Conservation (phyloP, 2,888 invertebrate genomes). For the Athetis lepigone region DNA sequence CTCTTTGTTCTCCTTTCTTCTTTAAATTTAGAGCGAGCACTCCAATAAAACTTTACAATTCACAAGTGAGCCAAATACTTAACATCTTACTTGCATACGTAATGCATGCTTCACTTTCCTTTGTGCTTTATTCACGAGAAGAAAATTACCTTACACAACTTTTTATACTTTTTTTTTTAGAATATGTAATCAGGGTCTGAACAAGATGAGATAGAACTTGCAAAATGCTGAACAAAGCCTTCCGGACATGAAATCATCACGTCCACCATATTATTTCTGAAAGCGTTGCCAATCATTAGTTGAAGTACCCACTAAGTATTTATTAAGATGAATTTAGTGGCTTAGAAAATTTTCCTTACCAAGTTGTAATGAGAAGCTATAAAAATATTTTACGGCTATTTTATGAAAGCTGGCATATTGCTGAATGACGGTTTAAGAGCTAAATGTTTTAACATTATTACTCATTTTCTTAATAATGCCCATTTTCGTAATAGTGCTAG, state of each 20-base stretch:
- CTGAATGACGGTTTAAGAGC: conserved; percentile 13
- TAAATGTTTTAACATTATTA: conserved; percentile 24
- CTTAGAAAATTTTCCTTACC: neutral
- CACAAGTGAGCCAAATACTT: conserved; percentile 40
- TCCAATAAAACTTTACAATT: conserved; percentile 53
- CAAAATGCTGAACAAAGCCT: neutral
- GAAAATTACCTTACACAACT: conserved; percentile 13
- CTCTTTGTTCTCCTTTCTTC: conserved; percentile 40
- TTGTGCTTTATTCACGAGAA: conserved; percentile 18
- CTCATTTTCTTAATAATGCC: conserved; percentile 30
- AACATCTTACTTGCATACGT: conserved; percentile 24
- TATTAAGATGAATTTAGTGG: conserved; percentile 1
- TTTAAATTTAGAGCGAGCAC: conserved; percentile 48
- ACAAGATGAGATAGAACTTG: neutral
- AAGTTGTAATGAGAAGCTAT: conserved; percentile 31
- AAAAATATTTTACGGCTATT: conserved; percentile 24
- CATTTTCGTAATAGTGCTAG: conserved; percentile 13
- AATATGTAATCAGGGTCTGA: neutral
- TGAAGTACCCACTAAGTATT: conserved; percentile 5
- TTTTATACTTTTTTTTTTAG: conserved; percentile 8
- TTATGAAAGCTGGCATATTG: conserved; percentile 22
- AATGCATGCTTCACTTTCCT: conserved; percentile 39
- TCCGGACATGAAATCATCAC: neutral
- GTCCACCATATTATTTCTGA: neutral
- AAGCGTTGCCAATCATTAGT: neutral